Percentiles rank a stretch among this genome's conserved stretches.
These are phyloP conservation scores for Acipenser oxyrinchus DNA, from an alignment of 2,797 vertebrate genomes.

Conservation along the genomic window DNA sequence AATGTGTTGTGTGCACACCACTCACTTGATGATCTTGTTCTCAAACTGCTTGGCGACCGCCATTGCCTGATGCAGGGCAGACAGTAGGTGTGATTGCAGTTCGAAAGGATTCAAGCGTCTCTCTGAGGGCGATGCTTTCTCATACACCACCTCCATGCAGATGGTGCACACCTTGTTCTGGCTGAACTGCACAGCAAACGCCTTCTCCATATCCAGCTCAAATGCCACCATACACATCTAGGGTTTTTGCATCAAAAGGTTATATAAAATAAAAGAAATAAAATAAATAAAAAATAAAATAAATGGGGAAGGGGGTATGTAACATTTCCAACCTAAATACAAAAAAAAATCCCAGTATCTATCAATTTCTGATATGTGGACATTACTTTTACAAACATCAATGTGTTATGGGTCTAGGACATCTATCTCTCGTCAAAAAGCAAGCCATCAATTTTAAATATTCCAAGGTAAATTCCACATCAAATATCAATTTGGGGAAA, in stretches of 20 bases:
- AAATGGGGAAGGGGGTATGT: not conserved
- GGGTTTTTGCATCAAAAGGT: too few relatives aligned
- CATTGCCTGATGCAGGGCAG: slow-evolving; percentile 88
- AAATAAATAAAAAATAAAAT: not conserved
- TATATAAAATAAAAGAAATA: too few relatives aligned
- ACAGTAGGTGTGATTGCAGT: slow-evolving; percentile 89
- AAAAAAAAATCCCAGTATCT: not conserved
- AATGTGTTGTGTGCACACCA: slow-evolving; percentile 6
- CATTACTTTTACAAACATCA: too few relatives aligned
- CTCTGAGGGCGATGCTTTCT: slow-evolving; percentile 76
- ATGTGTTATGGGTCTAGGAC: too few relatives aligned
- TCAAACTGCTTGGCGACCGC: slow-evolving; percentile 86
- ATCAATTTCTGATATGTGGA: too few relatives aligned
- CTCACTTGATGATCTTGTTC: slow-evolving; percentile 93
- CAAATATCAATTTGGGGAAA: too few relatives aligned
- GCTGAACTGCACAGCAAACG: slow-evolving; percentile 87
- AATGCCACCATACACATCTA: slow-evolving; percentile 84
- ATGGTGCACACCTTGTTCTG: slow-evolving; percentile 91
- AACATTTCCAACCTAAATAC: not conserved
- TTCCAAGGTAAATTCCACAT: too few relatives aligned
- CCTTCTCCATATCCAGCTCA: slow-evolving; percentile 91
- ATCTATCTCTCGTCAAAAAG: too few relatives aligned
- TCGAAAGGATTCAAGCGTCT: slow-evolving; percentile 90
- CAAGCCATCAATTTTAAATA: too few relatives aligned
- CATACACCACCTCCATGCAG: slow-evolving; percentile 93